Conservation (phyloP, 2,797 vertebrate genomes). For the Schizopygopsis malacanthus region DNA sequence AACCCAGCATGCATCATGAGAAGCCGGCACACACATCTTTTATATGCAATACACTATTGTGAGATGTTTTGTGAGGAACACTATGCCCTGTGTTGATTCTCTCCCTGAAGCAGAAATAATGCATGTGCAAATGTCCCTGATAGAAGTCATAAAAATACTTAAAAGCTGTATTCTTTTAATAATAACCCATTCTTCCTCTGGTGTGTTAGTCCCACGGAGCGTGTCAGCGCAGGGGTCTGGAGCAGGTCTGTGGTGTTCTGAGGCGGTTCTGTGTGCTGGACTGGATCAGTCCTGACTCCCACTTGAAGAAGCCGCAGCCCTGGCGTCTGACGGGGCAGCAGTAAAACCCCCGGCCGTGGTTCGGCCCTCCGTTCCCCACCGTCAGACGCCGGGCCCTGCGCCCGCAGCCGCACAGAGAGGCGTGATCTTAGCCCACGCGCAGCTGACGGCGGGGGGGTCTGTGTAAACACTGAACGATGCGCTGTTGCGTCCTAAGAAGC, state of each 20-base stretch:
- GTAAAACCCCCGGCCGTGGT: constrained; percentile 87
- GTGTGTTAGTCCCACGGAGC: background rate
- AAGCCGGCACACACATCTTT: too few relatives aligned
- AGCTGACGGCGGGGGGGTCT: constrained; percentile 27
- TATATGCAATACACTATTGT: too few relatives aligned
- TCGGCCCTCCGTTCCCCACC: constrained; percentile 89
- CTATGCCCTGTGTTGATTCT: too few relatives aligned
- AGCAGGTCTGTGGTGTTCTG: background rate
- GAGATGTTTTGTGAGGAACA: too few relatives aligned
- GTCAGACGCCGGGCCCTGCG: constrained; percentile 83
- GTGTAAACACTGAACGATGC: constrained; percentile 74
- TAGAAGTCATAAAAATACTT: background rate
- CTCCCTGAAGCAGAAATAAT: background rate
- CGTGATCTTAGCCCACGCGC: constrained; percentile 75
- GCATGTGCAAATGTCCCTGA: background rate
- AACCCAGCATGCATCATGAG: too few relatives aligned
- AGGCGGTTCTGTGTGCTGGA: constrained; percentile 12
- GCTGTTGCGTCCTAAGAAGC: constrained; percentile 64
- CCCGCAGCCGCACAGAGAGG: constrained; percentile 86
- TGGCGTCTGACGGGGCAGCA: constrained; percentile 78
- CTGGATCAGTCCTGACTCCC: constrained; percentile 82
- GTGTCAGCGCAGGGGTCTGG: background rate
- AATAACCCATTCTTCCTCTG: background rate
- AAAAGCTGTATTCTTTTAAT: background rate
- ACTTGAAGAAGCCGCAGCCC: constrained; percentile 89